phyloP scores from a whole-genome alignment of 2,113 vertebrate genomes.

The Argyrosomus japonicus region DNA sequence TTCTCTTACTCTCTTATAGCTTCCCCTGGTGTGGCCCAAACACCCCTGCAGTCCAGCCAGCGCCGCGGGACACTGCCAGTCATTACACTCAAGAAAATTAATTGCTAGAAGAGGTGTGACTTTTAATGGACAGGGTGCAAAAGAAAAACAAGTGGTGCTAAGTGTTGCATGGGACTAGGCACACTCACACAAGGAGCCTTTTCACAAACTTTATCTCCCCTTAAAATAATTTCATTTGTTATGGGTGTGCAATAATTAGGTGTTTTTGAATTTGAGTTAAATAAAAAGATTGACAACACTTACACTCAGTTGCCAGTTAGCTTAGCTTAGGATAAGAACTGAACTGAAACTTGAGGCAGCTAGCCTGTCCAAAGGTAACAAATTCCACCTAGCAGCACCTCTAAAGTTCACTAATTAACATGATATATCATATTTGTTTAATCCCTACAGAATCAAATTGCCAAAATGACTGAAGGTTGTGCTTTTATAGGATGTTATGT shows the following conservation, averaged over 20 bases:
- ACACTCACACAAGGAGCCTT: slow-evolving; percentile 53
- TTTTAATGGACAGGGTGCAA: slow-evolving; percentile 54
- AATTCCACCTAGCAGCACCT: background rate
- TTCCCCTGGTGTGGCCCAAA: slow-evolving; percentile 52
- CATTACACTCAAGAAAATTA: slow-evolving; percentile 61
- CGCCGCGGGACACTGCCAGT: background rate
- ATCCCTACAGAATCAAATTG: background rate
- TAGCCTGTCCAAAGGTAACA: background rate
- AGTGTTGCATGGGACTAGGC: slow-evolving; percentile 28
- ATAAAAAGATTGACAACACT: background rate
- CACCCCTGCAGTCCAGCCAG: slow-evolving; percentile 47
- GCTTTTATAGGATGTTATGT: background rate
- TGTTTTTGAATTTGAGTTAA: background rate
- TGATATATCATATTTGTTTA: background rate
- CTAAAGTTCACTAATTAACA: background rate
- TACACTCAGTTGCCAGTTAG: background rate
- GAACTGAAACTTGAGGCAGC: background rate
- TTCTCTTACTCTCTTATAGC: slow-evolving; percentile 44
- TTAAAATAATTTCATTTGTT: slow-evolving; percentile 31
- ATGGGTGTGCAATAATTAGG: background rate
- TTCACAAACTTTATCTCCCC: slow-evolving; percentile 41
- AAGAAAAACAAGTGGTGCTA: slow-evolving; percentile 65
- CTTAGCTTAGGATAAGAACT: slow-evolving; percentile 5
- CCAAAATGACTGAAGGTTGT: background rate
- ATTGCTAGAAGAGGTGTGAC: slow-evolving; percentile 67